These are phyloP conservation scores for Squalus acanthias DNA, from an alignment of 2,797 vertebrate species.

Conservation along the genomic window DNA sequence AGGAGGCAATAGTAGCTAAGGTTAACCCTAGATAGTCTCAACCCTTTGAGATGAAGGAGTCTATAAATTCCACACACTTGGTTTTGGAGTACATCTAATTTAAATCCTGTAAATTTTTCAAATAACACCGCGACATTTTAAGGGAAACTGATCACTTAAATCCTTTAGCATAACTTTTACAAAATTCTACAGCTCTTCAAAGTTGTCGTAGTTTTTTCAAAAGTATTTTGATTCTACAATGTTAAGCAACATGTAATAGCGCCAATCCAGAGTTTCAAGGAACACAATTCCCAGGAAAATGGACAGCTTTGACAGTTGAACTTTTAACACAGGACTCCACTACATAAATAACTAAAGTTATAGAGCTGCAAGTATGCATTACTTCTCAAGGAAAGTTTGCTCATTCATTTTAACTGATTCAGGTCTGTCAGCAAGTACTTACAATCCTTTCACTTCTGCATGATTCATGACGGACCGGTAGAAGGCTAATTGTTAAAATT, in stretches of 20 bases:
- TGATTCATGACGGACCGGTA: slow-evolving; percentile 90
- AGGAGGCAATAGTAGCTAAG: neutral
- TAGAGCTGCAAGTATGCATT: slow-evolving; percentile 43
- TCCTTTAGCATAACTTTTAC: no score
- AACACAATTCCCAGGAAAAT: neutral
- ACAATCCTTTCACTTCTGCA: slow-evolving; percentile 70
- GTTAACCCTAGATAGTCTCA: neutral
- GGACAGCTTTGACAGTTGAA: slow-evolving; percentile 6
- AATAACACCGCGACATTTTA: neutral
- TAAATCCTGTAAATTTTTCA: neutral
- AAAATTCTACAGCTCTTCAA: neutral
- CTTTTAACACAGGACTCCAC: neutral
- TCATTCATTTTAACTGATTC: slow-evolving; percentile 58
- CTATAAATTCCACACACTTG: neutral
- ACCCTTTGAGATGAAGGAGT: neutral
- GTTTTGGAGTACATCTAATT: neutral
- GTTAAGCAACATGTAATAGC: neutral
- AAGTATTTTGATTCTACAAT: neutral
- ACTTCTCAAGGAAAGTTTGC: slow-evolving; percentile 30
- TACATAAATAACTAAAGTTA: neutral
- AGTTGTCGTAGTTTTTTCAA: neutral
- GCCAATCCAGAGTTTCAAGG: neutral
- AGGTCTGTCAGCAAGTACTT: slow-evolving; percentile 69
- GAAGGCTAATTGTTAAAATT: slow-evolving; percentile 98
- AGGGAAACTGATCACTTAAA: no score